Conservation (phyloP, 2,113 vertebrate species). For the human (Homo sapiens) region DNA sequence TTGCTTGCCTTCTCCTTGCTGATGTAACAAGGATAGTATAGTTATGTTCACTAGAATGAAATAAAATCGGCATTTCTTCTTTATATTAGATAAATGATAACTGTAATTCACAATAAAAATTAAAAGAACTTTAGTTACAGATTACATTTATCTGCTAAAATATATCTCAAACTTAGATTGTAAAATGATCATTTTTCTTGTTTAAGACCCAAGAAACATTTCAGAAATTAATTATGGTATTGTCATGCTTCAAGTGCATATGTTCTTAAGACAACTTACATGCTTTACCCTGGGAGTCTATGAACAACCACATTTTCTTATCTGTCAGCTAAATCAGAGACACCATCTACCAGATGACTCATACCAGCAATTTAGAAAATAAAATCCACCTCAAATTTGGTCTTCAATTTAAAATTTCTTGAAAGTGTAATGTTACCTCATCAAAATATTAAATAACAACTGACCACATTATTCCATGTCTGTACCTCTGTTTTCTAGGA, state of each 20-base stretch:
- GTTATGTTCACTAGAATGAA: not conserved
- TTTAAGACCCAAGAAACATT: not conserved
- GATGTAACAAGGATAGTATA: not conserved
- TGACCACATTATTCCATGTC: not conserved
- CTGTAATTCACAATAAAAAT: not conserved
- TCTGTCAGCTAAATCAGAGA: not conserved
- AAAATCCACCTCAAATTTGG: not conserved
- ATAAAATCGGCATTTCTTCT: not conserved
- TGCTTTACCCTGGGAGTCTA: not conserved
- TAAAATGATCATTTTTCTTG: not conserved
- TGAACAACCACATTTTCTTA: not conserved
- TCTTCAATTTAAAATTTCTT: not conserved
- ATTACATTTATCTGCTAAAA: not conserved
- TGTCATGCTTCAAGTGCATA: not conserved
- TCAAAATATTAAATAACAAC: not conserved
- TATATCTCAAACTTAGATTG: not conserved
- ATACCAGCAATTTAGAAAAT: not conserved
- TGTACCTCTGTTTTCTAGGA: not conserved
- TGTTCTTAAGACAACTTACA: not conserved
- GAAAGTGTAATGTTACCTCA: not conserved
- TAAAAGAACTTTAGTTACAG: not conserved
- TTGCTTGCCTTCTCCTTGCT: not conserved
- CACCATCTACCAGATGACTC: not conserved
- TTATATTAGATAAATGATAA: not conserved
- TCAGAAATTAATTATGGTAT: not conserved